phyloP scores from a whole-genome alignment of 2,797 vertebrate genomes.

The Notamacropus eugenii region DNA sequence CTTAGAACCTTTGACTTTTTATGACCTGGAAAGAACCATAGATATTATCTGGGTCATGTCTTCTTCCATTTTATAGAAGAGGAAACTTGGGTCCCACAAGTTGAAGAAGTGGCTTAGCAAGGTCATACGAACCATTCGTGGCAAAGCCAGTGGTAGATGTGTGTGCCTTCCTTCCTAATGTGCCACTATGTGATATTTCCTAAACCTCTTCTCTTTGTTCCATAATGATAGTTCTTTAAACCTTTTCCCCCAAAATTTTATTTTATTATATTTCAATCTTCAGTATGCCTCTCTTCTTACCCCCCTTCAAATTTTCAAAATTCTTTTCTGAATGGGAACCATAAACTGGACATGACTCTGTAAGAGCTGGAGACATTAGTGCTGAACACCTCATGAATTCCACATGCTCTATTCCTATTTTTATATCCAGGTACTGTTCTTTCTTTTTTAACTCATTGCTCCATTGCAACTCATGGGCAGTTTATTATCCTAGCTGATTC shows the following conservation, averaged over 20 bases:
- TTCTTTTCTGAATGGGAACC: background rate
- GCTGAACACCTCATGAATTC: background rate
- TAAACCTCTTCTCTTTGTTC: background rate
- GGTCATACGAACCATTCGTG: background rate
- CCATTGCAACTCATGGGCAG: background rate
- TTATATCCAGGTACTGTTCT: background rate
- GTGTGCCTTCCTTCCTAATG: background rate
- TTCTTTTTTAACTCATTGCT: background rate
- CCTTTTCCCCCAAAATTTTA: background rate
- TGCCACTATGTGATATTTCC: background rate
- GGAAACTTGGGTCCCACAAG: background rate
- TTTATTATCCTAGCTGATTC: background rate
- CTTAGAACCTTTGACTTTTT: background rate
- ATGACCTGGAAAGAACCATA: background rate
- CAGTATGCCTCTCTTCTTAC: background rate
- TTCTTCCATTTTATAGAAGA: background rate
- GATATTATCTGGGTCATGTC: background rate
- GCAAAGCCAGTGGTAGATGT: background rate
- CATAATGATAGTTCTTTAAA: background rate
- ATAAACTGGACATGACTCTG: background rate
- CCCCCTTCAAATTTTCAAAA: background rate
- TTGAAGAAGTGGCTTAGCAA: background rate
- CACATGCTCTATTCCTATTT: background rate
- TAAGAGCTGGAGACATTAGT: background rate
- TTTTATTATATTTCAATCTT: background rate